Percentiles rank a stretch among this genome's conserved stretches.
Conservation (phyloP, 2,113 vertebrate genomes). For the Oriolus oriolus region DNA sequence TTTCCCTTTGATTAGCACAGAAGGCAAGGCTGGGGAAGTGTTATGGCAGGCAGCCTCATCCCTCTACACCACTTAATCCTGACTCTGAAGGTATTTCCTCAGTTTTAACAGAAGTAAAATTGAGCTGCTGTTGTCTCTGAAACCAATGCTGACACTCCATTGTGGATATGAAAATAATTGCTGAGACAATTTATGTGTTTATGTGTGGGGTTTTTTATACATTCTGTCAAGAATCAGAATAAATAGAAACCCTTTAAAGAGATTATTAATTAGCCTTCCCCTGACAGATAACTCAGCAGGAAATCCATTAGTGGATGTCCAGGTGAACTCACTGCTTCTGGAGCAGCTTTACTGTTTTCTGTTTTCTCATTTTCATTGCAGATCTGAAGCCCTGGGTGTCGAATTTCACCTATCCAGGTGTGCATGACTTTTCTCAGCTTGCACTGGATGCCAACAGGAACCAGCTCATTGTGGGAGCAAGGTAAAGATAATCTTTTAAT, state of each 20-base stretch:
- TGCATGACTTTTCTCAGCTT: constrained; percentile 92
- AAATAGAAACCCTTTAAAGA: constrained; percentile 34
- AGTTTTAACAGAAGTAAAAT: not conserved
- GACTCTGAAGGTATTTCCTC: not conserved
- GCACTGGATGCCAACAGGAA: constrained; percentile 93
- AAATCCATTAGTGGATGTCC: constrained; percentile 27
- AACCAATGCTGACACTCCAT: not conserved
- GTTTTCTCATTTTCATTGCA: constrained; percentile 61
- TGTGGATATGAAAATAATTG: not conserved
- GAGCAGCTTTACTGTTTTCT: constrained; percentile 42
- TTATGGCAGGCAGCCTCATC: not conserved
- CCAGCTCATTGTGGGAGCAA: constrained; percentile 97
- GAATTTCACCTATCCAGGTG: constrained; percentile 86
- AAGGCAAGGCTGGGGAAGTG: not conserved
- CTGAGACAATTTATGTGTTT: not conserved
- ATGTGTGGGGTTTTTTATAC: not conserved
- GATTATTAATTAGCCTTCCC: constrained; percentile 35
- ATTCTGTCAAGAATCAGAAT: not conserved
- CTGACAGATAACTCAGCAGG: not conserved
- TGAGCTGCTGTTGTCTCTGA: not conserved
- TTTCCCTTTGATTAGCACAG: not conserved
- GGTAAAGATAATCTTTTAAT: constrained; percentile 77
- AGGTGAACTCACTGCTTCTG: not conserved
- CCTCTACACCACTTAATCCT: not conserved
- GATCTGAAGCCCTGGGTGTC: constrained; percentile 92